phyloP scores from a whole-genome alignment of 2,888 invertebrate genomes.

The Rhabditoides inermis region DNA sequence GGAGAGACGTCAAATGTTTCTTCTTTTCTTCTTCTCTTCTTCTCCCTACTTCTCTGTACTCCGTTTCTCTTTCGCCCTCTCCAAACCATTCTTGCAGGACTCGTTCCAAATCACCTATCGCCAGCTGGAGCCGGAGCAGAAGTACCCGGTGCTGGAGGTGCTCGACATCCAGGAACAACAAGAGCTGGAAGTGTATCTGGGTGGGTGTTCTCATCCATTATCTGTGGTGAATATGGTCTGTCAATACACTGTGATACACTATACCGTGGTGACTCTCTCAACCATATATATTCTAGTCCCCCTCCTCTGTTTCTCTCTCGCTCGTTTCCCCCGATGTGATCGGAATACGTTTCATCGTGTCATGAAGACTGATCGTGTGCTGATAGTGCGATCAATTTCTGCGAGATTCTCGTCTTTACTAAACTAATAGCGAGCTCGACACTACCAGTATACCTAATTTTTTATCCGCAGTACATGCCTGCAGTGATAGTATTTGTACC shows the following conservation, averaged over 20 bases:
- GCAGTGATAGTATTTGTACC: no score
- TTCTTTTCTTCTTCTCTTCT: no score
- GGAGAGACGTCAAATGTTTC: no score
- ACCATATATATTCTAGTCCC: no score
- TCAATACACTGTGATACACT: no score
- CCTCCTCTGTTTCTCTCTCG: no score
- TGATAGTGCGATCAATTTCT: background rate
- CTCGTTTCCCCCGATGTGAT: background rate
- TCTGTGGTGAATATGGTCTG: background rate
- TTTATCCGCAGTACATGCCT: no score
- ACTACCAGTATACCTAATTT: no score
- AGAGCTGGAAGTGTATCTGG: slow-evolving; percentile 44
- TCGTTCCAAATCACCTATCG: slow-evolving; percentile 38
- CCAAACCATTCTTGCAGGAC: slow-evolving; percentile 23
- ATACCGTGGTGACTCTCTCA: no score
- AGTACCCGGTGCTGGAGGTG: slow-evolving; percentile 46
- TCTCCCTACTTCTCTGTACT: no score
- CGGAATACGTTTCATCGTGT: background rate
- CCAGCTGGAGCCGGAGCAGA: slow-evolving; percentile 44
- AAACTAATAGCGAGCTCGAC: no score
- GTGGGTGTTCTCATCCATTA: slow-evolving; percentile 8
- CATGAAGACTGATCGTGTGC: background rate
- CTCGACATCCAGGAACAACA: slow-evolving; percentile 45
- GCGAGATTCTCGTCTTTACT: background rate
- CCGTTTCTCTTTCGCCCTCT: no score